Conservation (phyloP, 2,888 invertebrate genomes). For the Phorcus lineatus region DNA sequence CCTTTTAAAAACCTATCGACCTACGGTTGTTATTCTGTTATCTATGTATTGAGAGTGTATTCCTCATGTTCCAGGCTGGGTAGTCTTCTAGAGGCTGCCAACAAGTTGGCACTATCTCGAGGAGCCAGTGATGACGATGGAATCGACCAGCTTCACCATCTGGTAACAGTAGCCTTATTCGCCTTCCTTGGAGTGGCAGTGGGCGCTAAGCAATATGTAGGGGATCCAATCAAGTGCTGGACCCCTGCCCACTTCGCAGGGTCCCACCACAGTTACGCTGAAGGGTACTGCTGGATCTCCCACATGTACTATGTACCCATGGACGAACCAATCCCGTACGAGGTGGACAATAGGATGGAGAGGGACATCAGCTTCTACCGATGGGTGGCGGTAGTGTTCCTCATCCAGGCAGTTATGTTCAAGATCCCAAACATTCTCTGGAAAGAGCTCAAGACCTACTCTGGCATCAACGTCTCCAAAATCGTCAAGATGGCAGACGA, state of each 20-base stretch:
- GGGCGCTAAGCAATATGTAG: slow-evolving; percentile 48
- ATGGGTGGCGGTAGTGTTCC: slow-evolving; percentile 45
- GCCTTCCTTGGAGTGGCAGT: slow-evolving; percentile 38
- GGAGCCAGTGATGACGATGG: slow-evolving; percentile 46
- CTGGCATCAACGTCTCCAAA: slow-evolving; percentile 45
- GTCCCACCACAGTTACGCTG: slow-evolving; percentile 43
- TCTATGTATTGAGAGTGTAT: too few relatives aligned
- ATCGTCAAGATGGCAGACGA: slow-evolving; percentile 48
- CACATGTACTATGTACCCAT: slow-evolving; percentile 49
- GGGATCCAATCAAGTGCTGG: slow-evolving; percentile 51
- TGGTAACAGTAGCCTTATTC: slow-evolving; percentile 40
- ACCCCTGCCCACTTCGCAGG: slow-evolving; percentile 44
- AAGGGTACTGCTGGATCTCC: slow-evolving; percentile 45
- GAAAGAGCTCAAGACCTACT: slow-evolving; percentile 41
- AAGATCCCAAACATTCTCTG: slow-evolving; percentile 48
- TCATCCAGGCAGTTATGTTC: slow-evolving; percentile 45
- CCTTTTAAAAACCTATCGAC: too few relatives aligned
- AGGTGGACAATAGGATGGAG: slow-evolving; percentile 35
- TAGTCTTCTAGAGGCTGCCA: slow-evolving; percentile 41
- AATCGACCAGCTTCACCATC: slow-evolving; percentile 45
- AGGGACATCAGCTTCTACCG: slow-evolving; percentile 49
- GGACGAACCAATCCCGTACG: slow-evolving; percentile 38
- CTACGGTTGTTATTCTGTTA: too few relatives aligned
- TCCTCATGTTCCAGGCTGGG: slow-evolving; percentile 37
- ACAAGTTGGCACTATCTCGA: slow-evolving; percentile 37